These are phyloP conservation scores for Drosophila nigritarsus DNA, from an alignment of 2,888 invertebrate species.

Conservation along the genomic window DNA sequence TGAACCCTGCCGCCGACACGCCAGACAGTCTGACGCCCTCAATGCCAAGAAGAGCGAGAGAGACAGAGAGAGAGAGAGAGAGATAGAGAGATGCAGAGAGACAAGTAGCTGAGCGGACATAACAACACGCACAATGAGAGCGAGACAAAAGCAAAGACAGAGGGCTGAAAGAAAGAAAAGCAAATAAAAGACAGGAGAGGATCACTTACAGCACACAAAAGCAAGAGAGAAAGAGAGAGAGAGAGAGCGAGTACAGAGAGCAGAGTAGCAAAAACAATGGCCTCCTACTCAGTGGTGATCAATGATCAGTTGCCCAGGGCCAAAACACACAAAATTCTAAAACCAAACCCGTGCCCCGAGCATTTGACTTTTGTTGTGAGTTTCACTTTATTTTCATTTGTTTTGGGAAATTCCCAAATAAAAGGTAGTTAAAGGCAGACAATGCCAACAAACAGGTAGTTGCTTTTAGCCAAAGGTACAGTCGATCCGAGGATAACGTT, in stretches of 20 bases:
- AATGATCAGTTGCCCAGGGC: slow-evolving; percentile 54
- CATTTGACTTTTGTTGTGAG: slow-evolving; percentile 79
- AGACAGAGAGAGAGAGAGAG: slow-evolving; percentile 7
- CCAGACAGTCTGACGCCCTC: slow-evolving; percentile 82
- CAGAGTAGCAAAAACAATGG: slow-evolving; percentile 58
- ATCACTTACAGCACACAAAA: slow-evolving; percentile 44
- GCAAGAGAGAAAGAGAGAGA: neutral
- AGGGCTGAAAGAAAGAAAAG: slow-evolving; percentile 40
- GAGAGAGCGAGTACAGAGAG: slow-evolving; percentile 2
- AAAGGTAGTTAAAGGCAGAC: slow-evolving; percentile 71
- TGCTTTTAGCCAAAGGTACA: slow-evolving; percentile 54
- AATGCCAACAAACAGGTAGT: slow-evolving; percentile 65
- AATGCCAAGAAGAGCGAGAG: slow-evolving; percentile 18
- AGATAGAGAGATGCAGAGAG: slow-evolving; percentile 9
- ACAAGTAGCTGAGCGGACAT: slow-evolving; percentile 59
- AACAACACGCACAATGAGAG: slow-evolving; percentile 68
- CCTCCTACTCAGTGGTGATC: slow-evolving; percentile 70
- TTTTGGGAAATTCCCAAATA: slow-evolving; percentile 80
- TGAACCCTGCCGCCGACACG: slow-evolving; percentile 58
- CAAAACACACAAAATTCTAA: slow-evolving; percentile 21
- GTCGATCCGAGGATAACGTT: slow-evolving; percentile 45
- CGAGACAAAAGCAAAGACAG: slow-evolving; percentile 63
- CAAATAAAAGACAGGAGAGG: slow-evolving; percentile 55
- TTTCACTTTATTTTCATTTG: slow-evolving; percentile 78
- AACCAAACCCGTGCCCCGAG: slow-evolving; percentile 54